Percentiles rank a stretch among this genome's conserved stretches.
phyloP scores from a whole-genome alignment of 2,888 invertebrate species.

The Limulus polyphemus region DNA sequence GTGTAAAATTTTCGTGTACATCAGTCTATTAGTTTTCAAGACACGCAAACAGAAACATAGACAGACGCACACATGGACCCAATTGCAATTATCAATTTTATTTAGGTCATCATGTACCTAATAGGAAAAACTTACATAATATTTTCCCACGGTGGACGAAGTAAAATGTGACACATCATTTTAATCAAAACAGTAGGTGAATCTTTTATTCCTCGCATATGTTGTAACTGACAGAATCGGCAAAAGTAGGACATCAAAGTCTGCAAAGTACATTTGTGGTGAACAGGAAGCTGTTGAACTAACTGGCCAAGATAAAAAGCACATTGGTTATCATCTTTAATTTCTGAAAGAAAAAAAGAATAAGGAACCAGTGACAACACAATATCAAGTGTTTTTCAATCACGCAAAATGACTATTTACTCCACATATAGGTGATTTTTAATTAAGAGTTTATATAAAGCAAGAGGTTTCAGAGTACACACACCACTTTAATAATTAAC shows the following conservation, averaged over 20 bases:
- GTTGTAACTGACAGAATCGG: conserved; percentile 55
- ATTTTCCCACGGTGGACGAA: conserved; percentile 61
- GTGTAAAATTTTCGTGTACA: too few species aligned
- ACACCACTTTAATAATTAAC: too few species aligned
- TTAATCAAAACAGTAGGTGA: conserved; percentile 54
- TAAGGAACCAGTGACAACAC: conserved; percentile 38
- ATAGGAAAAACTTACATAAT: conserved; percentile 49
- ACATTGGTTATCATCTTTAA: conserved; percentile 45
- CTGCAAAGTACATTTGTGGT: conserved; percentile 49
- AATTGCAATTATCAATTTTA: too few species aligned
- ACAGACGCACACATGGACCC: too few species aligned
- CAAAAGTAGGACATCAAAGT: conserved; percentile 58
- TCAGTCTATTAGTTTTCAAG: too few species aligned
- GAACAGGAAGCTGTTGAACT: conserved; percentile 49
- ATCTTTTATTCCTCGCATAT: conserved; percentile 49
- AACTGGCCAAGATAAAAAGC: conserved; percentile 44
- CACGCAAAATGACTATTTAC: too few species aligned
- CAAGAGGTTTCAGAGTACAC: too few species aligned
- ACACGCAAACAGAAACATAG: too few species aligned
- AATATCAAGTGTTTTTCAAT: too few species aligned
- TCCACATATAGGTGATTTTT: too few species aligned
- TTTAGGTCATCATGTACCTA: too few species aligned
- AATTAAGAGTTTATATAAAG: too few species aligned
- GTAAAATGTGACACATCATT: conserved; percentile 56
- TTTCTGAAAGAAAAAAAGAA: conserved; percentile 21